A percentile compares a stretch with the other conserved stretches of the same genome.
phyloP scores from a whole-genome alignment of 2,113 vertebrate species.

The Gnathonemus longibarbis region DNA sequence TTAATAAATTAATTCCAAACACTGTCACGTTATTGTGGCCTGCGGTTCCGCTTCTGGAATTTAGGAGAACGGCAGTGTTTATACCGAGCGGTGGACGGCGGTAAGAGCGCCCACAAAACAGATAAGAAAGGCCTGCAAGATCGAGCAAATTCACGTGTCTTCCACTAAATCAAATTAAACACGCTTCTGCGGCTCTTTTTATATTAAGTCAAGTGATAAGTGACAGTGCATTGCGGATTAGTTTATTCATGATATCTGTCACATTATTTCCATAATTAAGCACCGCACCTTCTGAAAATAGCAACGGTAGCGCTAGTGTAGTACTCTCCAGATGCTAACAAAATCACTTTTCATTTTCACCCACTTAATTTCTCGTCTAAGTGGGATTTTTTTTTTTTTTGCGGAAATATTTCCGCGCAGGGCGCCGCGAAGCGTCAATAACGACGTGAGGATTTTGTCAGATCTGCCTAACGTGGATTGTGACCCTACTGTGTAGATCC shows the following conservation, averaged over 20 bases:
- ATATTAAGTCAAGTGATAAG: constrained; percentile 1
- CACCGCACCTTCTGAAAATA: constrained; percentile 22
- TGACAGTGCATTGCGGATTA: neutral
- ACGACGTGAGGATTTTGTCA: neutral
- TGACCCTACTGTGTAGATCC: neutral
- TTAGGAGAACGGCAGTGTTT: neutral
- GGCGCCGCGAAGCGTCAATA: neutral
- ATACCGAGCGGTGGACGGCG: neutral
- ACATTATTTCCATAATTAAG: constrained; percentile 2
- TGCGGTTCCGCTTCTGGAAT: neutral
- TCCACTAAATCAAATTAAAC: neutral
- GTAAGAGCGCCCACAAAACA: neutral
- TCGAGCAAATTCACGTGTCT: neutral
- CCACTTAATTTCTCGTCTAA: constrained; percentile 50
- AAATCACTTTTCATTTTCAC: constrained; percentile 55
- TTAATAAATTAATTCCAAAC: neutral
- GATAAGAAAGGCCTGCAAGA: neutral
- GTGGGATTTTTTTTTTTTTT: constrained; percentile 28
- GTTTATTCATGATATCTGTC: neutral
- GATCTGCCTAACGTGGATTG: neutral
- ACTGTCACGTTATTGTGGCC: neutral
- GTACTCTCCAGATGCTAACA: constrained; percentile 46
- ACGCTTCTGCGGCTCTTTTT: neutral
- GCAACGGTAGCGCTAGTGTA: constrained; percentile 38
- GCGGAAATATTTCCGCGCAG: neutral